These are phyloP conservation scores for Antigone vipio DNA, from an alignment of 2,113 vertebrate genomes.

Conservation along the genomic window DNA sequence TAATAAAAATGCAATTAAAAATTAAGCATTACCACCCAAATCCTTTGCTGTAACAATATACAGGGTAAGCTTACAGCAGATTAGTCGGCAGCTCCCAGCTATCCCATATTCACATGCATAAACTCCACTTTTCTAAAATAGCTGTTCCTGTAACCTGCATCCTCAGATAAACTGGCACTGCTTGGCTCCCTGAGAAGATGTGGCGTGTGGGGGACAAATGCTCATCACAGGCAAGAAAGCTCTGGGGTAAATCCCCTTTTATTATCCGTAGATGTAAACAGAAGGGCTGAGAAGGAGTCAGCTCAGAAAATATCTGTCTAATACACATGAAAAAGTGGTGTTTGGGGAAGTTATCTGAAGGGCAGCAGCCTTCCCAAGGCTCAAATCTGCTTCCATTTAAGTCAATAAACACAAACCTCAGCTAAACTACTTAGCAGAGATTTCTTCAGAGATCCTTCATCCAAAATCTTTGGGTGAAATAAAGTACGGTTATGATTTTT, in stretches of 20 bases:
- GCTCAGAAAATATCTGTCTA: not conserved
- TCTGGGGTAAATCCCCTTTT: not conserved
- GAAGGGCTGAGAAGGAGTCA: not conserved
- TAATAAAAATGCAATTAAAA: slow-evolving; percentile 26
- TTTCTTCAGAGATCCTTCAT: not conserved
- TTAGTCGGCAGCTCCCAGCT: not conserved
- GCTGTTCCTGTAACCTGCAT: not conserved
- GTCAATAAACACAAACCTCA: not conserved
- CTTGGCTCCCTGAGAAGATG: not conserved
- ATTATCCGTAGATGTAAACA: not conserved
- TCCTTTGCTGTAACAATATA: not conserved
- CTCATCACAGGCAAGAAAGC: not conserved
- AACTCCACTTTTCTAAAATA: not conserved
- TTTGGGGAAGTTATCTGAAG: not conserved
- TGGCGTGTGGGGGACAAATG: not conserved
- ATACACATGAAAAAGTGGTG: not conserved
- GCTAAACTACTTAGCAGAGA: not conserved
- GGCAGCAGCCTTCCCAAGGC: not conserved
- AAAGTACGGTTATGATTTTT: not conserved
- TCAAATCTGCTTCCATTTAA: not conserved
- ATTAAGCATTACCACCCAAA: not conserved
- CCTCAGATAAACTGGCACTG: not conserved
- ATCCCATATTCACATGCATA: not conserved
- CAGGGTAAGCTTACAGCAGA: not conserved
- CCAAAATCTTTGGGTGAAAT: not conserved